Percentiles rank a stretch among this genome's conserved stretches.
phyloP scores from a whole-genome alignment of 2,888 invertebrate genomes.

The Trissolcus japonicus region DNA sequence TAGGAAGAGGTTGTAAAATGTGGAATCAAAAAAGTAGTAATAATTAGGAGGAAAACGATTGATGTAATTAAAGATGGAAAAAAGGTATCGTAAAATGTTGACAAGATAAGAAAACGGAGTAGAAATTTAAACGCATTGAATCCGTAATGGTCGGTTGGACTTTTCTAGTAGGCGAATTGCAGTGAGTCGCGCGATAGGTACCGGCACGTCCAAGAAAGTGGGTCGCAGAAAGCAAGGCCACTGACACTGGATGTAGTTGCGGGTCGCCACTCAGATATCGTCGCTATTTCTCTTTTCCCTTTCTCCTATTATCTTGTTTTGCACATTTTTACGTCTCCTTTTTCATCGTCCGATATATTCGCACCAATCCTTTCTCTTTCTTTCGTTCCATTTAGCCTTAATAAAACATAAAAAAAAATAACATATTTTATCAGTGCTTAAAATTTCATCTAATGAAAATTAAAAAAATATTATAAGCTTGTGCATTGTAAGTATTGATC shows the following conservation, averaged over 20 bases:
- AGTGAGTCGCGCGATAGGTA: slow-evolving; percentile 50
- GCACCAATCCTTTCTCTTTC: slow-evolving; percentile 39
- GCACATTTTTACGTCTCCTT: slow-evolving; percentile 50
- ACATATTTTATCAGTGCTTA: neutral
- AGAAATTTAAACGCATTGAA: slow-evolving; percentile 49
- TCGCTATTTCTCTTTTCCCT: slow-evolving; percentile 59
- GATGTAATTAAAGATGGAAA: slow-evolving; percentile 34
- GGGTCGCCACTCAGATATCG: slow-evolving; percentile 58
- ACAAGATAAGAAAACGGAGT: slow-evolving; percentile 53
- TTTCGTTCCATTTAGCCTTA: slow-evolving; percentile 14
- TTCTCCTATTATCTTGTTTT: slow-evolving; percentile 55
- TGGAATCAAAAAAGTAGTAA: slow-evolving; percentile 16
- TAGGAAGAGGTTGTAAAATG: slow-evolving; percentile 29
- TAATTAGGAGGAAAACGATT: slow-evolving; percentile 44
- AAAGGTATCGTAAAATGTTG: slow-evolving; percentile 47
- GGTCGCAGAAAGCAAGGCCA: slow-evolving; percentile 77
- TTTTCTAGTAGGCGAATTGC: slow-evolving; percentile 55
- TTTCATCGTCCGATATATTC: slow-evolving; percentile 35
- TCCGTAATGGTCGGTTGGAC: slow-evolving; percentile 36
- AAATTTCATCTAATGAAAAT: neutral
- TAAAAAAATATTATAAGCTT: too few relatives aligned
- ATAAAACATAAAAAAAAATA: too few relatives aligned
- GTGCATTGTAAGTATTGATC: neutral
- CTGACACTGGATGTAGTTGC: slow-evolving; percentile 70
- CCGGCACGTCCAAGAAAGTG: slow-evolving; percentile 69